Base-by-base conservation (phyloP, 2,888 invertebrate species). In the Drosophila meridiana region DNA sequence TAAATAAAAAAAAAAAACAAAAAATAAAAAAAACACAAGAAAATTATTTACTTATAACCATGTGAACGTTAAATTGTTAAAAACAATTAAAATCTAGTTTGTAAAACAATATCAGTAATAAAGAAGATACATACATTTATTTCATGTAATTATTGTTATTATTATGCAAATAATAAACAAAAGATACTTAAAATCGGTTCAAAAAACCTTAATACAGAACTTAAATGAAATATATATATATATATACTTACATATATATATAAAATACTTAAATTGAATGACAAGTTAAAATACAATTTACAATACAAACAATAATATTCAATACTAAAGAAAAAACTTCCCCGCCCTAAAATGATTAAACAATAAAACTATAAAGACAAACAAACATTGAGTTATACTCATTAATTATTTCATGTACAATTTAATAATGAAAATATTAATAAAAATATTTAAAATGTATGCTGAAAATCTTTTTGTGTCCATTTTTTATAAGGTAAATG, bases 391-490 rank as follows among this genome's bases (percentile, higher is more conserved):
- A 85, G 85, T 83, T 83, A 86, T 87, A 87, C 86, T 85, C 86
- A 86, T 84, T 80, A 86, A 87, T 86, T 88, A 86, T 74, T 85
- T 82, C 78, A 87, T 82, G 82, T 82, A 87, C 70, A 85, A 80
- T 81, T 77, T 69, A 80, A 83, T 76, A 73, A 77, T 43, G 68
- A 69, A 82, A 80, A 68, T 59, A 68, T 70, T 72, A 78, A 78
- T 68, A 84, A 76, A 80, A 82, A 82, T 83, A 82, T 82, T 84
- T 82, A 70, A 83, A 80, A 75, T 73, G 65, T 73, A 73, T 61
- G 75, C 76, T 67, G 56, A 72, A 76, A 76, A 59, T 42, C 6
- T 45, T 32, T 14, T 38, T 52, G 52, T 9, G 28, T 34, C 5
- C 3, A 30, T 56, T 56, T 32, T 20, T 42, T 56, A 32, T 0